Conservation (phyloP, 1,140 invertebrate genomes). For the Drosophila mauritiana region DNA sequence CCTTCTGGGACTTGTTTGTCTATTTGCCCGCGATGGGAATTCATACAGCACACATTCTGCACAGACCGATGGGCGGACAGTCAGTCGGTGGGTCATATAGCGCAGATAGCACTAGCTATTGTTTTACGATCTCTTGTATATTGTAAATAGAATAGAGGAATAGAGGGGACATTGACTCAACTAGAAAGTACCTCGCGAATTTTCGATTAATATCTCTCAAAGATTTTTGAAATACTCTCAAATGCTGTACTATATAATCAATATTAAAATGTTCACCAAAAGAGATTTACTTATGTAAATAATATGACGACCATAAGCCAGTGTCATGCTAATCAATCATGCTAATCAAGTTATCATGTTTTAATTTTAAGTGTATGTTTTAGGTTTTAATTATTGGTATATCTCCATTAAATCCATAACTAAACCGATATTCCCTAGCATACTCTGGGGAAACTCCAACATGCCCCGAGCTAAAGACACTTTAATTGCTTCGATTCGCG, state of each 20-base stretch:
- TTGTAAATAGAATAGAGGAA: conserved; percentile 56
- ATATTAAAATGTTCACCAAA: too few species aligned
- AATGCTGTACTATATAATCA: too few species aligned
- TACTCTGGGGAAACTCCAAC: conserved; percentile 19
- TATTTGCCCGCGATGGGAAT: conserved; percentile 72
- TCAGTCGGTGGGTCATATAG: conserved; percentile 53
- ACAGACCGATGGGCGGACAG: conserved; percentile 35
- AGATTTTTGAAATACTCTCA: background rate
- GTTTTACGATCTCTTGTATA: conserved; percentile 75
- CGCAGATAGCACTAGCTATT: conserved; percentile 70
- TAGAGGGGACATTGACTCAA: background rate
- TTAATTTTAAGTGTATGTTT: too few species aligned
- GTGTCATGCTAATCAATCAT: too few species aligned
- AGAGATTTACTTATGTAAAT: too few species aligned
- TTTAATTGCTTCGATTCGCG: conserved; percentile 69
- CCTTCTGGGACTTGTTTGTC: conserved; percentile 52
- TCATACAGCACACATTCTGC: conserved; percentile 57
- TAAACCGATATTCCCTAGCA: background rate
- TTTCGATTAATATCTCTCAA: background rate
- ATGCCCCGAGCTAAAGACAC: conserved; percentile 68
- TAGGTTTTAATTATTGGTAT: background rate
- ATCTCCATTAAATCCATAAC: background rate
- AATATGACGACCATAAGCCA: too few species aligned
- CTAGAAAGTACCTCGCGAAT: conserved; percentile 2
- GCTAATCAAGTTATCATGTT: too few species aligned